Base-by-base conservation (phyloP, 2,888 invertebrate genomes). In the Heliothis peltigera region DNA sequence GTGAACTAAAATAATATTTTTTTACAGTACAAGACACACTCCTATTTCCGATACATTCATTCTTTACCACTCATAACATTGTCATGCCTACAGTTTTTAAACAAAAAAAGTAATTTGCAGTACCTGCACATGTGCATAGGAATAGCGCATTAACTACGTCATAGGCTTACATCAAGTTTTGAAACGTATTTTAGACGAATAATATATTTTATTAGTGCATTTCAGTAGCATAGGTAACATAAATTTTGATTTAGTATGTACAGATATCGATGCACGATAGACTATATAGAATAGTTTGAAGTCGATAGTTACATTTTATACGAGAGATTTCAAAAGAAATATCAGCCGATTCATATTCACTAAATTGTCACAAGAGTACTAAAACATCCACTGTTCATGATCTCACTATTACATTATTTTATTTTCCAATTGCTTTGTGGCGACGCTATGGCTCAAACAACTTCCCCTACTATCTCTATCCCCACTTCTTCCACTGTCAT, bases 401-500 rank as follows among this genome's bases (percentile, higher is more conserved):
- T 83, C 83, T 90, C 90, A 91, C 90, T 87, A 84, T 91, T 85
- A 89, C 85, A 85, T 80, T 80, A 72, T 91, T 89, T 93, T 91
- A 89, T 90, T 89, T 91, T 90, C 90, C 84, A 92, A 89, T 90
- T 88, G 95, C 95, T 95, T 95, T 89, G 92, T 95, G 93, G 94
- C 94, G 89, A 92, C 87, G 94, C 95, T 95, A 92, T 92, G 86
- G 92, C 93, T 91, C 91, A 87, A 82, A 84, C 82, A 84, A 82
- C 84, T 84, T 86, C 79, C 86, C 82, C 84, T 75, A 85, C 79
- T 84, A 59, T 82, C 77, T 83, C 60, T 75, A 61, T 80, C 70
- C 67, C 70, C 75, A 82, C 77, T 85, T 70, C 82, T 83, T 82
- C 74, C 82, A 84, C 76, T 85, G 75, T 84, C 83, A 83, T 77